These are phyloP conservation scores for Intellagama lesueurii DNA, from an alignment of 2,797 vertebrate species.

Conservation along the genomic window DNA sequence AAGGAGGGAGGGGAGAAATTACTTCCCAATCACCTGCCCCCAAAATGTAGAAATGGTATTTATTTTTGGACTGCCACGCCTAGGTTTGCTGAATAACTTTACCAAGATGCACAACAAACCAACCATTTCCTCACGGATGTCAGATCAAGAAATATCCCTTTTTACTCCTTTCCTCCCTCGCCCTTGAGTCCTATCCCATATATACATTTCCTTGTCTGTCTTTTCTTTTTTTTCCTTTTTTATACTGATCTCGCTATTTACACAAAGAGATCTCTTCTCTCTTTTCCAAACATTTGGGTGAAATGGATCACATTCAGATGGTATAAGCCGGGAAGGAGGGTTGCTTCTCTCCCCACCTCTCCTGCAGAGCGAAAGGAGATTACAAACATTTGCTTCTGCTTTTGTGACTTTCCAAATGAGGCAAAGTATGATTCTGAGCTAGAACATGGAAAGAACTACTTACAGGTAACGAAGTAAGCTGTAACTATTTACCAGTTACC, in stretches of 20 bases:
- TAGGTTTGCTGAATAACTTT: too few relatives aligned
- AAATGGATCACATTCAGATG: neutral
- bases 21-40: neutral
- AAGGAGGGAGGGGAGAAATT: conserved; percentile 20
- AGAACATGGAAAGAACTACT: too few relatives aligned
- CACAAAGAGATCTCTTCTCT: neutral
- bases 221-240: neutral
- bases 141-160: too few relatives aligned
- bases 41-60: too few relatives aligned
- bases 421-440: neutral
- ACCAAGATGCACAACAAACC: too few relatives aligned
- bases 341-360: too few relatives aligned
- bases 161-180: neutral
- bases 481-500: too few relatives aligned
- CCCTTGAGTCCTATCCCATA: neutral
- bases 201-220: neutral
- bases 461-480: too few relatives aligned
- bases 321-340: neutral
- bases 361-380: neutral
- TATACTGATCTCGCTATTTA: neutral
- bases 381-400: neutral
- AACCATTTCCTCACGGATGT: neutral
- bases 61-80: too few relatives aligned
- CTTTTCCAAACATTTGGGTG: neutral
- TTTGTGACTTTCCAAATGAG: neutral